These are phyloP conservation scores for Opisthograptis luteolata DNA, from an alignment of 2,888 invertebrate genomes.

Conservation along the genomic window DNA sequence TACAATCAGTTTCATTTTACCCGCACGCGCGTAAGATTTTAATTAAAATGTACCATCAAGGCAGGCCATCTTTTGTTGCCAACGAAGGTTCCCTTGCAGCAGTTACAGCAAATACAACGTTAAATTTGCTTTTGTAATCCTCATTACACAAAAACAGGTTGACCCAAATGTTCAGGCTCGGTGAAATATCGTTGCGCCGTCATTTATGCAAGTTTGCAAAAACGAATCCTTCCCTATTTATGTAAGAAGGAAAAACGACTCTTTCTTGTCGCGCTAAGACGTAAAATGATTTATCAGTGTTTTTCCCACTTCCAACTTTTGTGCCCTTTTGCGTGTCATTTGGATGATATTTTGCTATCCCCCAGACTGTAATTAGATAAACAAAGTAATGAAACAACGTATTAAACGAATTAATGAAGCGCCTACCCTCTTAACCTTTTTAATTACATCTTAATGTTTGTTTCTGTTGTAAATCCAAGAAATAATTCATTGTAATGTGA, in stretches of 20 bases:
- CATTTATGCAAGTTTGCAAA: constrained; percentile 81
- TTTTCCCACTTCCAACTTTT: constrained; percentile 52
- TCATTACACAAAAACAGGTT: constrained; percentile 82
- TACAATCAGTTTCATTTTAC: constrained; percentile 70
- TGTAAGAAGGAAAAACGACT: constrained; percentile 61
- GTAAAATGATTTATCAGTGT: constrained; percentile 59
- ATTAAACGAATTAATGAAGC: constrained; percentile 34
- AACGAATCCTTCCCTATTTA: constrained; percentile 70
- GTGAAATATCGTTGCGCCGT: constrained; percentile 78
- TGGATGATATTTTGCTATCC: constrained; percentile 63
- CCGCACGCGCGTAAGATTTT: constrained; percentile 73
- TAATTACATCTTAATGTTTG: constrained; percentile 16
- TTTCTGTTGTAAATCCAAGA: constrained; percentile 22
- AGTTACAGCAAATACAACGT: constrained; percentile 78
- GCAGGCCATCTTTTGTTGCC: constrained; percentile 72
- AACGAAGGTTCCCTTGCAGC: constrained; percentile 70
- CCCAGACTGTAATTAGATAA: constrained; percentile 65
- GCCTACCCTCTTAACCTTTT: constrained; percentile 17
- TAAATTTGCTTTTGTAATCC: constrained; percentile 80
- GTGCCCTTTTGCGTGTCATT: constrained; percentile 68
- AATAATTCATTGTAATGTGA: constrained; percentile 37
- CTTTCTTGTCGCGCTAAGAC: constrained; percentile 62
- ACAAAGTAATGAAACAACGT: constrained; percentile 53
- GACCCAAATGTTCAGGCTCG: constrained; percentile 79
- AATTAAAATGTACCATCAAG: constrained; percentile 78